Conservation (phyloP, 1,140 invertebrate species). For the Berghia stephanieae region DNA sequence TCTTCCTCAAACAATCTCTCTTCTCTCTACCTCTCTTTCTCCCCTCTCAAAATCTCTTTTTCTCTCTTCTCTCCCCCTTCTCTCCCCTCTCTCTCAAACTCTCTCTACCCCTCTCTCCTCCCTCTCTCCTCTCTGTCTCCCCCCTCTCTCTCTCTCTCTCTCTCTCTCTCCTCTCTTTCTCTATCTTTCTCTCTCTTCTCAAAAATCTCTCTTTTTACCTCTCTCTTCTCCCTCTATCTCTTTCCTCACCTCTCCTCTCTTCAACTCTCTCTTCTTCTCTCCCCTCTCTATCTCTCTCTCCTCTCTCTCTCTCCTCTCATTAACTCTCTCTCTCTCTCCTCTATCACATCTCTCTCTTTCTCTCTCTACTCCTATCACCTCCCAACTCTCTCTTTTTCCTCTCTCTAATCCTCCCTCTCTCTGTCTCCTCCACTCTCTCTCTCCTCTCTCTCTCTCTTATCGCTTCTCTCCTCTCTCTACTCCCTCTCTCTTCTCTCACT, state of each 20-base stretch:
- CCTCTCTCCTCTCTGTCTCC: too few relatives aligned
- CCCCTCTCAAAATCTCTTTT: too few relatives aligned
- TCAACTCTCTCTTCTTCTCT: background rate
- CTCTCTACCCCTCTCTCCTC: too few relatives aligned
- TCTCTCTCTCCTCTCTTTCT: background rate
- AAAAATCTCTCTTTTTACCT: background rate
- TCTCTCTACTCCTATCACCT: constrained; percentile 22
- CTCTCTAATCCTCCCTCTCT: background rate
- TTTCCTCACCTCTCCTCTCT: background rate
- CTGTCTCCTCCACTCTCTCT: background rate
- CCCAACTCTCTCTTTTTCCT: background rate
- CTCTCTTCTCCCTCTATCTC: background rate
- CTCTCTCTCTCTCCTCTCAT: constrained; percentile 32
- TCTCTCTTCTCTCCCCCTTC: too few relatives aligned
- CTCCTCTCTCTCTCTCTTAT: background rate
- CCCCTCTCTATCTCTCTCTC: constrained; percentile 15
- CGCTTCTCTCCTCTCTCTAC: background rate
- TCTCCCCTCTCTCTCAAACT: too few relatives aligned
- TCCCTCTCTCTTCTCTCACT: background rate
- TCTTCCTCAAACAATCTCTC: too few relatives aligned
- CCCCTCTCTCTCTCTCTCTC: too few relatives aligned
- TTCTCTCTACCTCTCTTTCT: too few relatives aligned
- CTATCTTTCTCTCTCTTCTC: background rate
- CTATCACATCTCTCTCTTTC: constrained; percentile 16
- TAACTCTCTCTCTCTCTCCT: constrained; percentile 32